phyloP scores from a whole-genome alignment of 30 jellyfish, hydroid and myxozoan genomes.

The Pseudorhiza aurosa region DNA sequence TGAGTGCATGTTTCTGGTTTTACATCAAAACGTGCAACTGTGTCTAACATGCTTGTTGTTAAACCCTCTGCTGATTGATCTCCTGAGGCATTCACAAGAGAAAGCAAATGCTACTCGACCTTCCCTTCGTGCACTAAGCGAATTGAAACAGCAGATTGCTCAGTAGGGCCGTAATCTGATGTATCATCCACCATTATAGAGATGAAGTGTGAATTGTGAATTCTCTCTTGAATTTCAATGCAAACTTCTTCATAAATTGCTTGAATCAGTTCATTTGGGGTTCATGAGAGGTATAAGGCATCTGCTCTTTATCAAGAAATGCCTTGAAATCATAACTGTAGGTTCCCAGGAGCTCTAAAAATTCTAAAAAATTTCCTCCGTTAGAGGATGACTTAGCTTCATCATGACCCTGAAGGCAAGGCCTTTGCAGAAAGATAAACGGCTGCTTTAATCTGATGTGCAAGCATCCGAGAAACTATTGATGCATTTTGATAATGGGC shows the following conservation, averaged over 20 bases:
- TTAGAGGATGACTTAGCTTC: conserved; percentile 22
- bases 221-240: conserved; percentile 35
- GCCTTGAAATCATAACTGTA: neutral
- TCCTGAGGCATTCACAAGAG: conserved; percentile 3
- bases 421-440: neutral
- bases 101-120: conserved; percentile 15
- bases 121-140: conserved; percentile 12
- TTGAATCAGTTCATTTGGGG: conserved; percentile 42
- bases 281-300: conserved; percentile 26
- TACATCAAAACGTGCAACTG: too few relatives aligned
- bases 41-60: neutral
- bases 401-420: neutral
- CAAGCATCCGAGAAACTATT: neutral
- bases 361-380: conserved; percentile 37
- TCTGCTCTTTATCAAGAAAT: conserved; percentile 1
- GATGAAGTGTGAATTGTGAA: conserved; percentile 1
- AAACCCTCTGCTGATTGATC: conserved; percentile 46
- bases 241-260: conserved; percentile 28
- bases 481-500: conserved; percentile 14
- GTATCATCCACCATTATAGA: conserved; percentile 53
- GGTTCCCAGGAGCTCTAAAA: conserved; percentile 15
- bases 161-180: conserved; percentile 26
- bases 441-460: neutral
- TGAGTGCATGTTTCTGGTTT: too few relatives aligned
- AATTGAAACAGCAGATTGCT: conserved; percentile 44